Percentiles rank a stretch among this genome's conserved stretches.
These are phyloP conservation scores for Bergia sp. DNA, from an alignment of 92 coral and sea anemone genomes.

Conservation along the genomic window DNA sequence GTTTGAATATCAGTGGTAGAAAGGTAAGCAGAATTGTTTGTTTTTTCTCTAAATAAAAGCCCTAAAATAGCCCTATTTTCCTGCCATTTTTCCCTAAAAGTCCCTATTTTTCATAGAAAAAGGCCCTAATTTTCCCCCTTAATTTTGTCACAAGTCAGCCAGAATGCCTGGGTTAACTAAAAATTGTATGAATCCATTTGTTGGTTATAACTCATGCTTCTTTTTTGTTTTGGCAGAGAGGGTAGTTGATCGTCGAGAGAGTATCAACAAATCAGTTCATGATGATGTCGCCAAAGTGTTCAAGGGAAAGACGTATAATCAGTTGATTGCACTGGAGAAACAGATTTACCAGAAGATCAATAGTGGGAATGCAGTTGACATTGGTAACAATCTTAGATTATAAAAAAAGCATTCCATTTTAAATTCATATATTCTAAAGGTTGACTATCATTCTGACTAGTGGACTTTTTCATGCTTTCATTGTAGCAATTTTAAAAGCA, in stretches of 20 bases:
- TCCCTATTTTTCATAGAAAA: no score
- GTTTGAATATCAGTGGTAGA: no score
- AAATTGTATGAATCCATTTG: no score
- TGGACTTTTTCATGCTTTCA: slow-evolving; percentile 53
- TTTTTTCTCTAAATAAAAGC: no score
- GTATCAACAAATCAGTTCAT: slow-evolving; percentile 87
- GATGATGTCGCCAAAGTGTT: slow-evolving; percentile 86
- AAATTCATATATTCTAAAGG: background rate
- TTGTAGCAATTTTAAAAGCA: no score
- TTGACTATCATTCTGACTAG: background rate
- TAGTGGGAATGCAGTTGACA: slow-evolving; percentile 97
- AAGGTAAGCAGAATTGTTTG: no score
- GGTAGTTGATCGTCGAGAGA: slow-evolving; percentile 81
- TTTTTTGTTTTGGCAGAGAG: slow-evolving; percentile 10
- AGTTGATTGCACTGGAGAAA: slow-evolving; percentile 80
- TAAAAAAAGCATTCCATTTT: background rate
- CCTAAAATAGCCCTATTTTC: no score
- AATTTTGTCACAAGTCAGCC: no score
- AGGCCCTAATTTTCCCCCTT: no score
- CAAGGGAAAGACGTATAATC: slow-evolving; percentile 85
- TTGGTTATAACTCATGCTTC: background rate
- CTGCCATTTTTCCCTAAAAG: no score
- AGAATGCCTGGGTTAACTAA: no score
- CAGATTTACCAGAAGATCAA: slow-evolving; percentile 90
- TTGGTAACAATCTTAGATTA: slow-evolving; percentile 59